A percentile compares a stretch with the other conserved stretches of the same genome.
Evolutionary conservation across 2,113 vertebrate genomes (phyloP).

Genomic region (Oncorhynchus clarkii): DNA sequence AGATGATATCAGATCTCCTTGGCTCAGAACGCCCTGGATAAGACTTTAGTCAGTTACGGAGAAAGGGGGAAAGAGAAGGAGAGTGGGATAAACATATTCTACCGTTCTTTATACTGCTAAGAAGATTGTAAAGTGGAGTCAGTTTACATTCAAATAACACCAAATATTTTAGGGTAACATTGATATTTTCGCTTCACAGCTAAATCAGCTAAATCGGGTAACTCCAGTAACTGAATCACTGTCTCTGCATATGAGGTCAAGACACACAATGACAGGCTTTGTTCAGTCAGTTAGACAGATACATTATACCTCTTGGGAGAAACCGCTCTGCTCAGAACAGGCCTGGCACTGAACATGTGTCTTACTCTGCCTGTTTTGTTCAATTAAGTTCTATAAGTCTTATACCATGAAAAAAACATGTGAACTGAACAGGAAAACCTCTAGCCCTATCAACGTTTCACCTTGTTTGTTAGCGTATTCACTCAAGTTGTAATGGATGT

Average conservation of each 20-base stretch:
- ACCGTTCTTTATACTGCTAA: conserved; percentile 74
- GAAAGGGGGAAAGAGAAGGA: conserved; percentile 35
- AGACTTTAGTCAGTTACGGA: conserved; percentile 43
- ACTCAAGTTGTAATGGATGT: not conserved
- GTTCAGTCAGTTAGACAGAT: conserved; percentile 44
- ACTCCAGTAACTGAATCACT: conserved; percentile 50
- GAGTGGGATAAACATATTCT: conserved; percentile 64
- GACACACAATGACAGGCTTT: conserved; percentile 61
- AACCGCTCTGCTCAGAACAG: not conserved
- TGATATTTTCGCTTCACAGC: not conserved
- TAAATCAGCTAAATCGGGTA: not conserved
- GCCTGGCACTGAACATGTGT: not conserved
- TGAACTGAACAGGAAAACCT: not conserved
- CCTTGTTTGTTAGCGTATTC: not conserved
- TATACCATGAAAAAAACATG: not conserved
- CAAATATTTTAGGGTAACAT: not conserved
- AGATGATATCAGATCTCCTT: conserved; percentile 67
- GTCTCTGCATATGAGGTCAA: conserved; percentile 2
- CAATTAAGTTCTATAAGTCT: not conserved
- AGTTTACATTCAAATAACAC: conserved; percentile 49
- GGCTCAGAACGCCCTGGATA: conserved; percentile 44
- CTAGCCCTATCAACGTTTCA: not conserved
- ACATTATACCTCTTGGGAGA: conserved; percentile 30
- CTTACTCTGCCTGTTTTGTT: not conserved
- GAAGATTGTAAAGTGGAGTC: conserved; percentile 77